Conservation (phyloP, 2,113 vertebrate species). For the Phrynosoma platyrhinos region DNA sequence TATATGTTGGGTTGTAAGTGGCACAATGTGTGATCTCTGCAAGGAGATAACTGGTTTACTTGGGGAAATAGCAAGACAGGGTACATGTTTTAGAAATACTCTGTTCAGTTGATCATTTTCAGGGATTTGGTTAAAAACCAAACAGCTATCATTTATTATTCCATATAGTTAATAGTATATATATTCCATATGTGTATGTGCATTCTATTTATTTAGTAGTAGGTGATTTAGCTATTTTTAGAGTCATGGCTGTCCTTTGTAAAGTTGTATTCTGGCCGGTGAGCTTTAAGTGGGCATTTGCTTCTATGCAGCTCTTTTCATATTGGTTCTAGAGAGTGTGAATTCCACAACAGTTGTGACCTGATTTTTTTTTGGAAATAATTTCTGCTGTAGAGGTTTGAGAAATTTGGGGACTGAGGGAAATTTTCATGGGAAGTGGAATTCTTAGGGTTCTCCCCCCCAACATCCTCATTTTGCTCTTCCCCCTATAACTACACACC, state of each 20-base stretch:
- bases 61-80: conserved; percentile 35
- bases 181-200: not conserved
- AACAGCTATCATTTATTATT: not conserved
- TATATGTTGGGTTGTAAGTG: not conserved
- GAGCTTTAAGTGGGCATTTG: not conserved
- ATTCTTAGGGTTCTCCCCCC: no score
- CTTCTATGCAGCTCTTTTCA: not conserved
- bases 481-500: no score
- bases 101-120: conserved; percentile 22
- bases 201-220: not conserved
- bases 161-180: not conserved
- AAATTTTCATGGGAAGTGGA: no score
- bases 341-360: not conserved
- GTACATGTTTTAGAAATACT: not conserved
- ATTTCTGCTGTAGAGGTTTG: no score
- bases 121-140: not conserved
- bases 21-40: not conserved
- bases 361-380: not conserved
- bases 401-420: no score
- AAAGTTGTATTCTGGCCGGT: not conserved
- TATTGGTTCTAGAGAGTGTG: not conserved
- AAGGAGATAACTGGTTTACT: not conserved
- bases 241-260: not conserved
- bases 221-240: not conserved
- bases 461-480: no score